Conservation (phyloP, 2,888 invertebrate species). For the Mesorhabditis belari region DNA sequence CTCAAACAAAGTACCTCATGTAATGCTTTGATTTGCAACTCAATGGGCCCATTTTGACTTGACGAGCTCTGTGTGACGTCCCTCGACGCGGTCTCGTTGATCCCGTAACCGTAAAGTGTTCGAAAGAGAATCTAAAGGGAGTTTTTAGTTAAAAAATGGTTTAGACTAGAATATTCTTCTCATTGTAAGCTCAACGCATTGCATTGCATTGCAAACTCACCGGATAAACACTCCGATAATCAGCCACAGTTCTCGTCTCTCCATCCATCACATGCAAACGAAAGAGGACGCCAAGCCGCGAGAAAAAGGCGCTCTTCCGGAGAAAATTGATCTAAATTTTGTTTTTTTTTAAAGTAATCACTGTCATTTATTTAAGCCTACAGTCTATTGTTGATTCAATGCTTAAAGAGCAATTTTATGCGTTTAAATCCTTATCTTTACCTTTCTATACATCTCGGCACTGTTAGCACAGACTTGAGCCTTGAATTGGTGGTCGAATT, state of each 20-base stretch:
- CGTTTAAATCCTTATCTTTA: too few species aligned
- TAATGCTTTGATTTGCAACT: constrained; percentile 71
- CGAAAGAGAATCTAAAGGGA: constrained; percentile 78
- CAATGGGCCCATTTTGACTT: too few species aligned
- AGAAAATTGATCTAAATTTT: constrained; percentile 65
- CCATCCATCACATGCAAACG: constrained; percentile 43
- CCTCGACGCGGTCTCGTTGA: constrained; percentile 68
- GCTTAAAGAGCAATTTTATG: too few species aligned
- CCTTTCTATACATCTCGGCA: constrained; percentile 43
- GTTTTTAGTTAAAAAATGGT: not conserved
- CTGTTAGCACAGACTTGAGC: constrained; percentile 44
- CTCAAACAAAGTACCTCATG: too few species aligned
- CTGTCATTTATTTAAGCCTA: not conserved
- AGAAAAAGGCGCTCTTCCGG: constrained; percentile 89
- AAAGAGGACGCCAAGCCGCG: constrained; percentile 73
- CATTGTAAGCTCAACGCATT: too few species aligned
- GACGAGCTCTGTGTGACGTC: constrained; percentile 45
- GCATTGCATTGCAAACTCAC: constrained; percentile 17
- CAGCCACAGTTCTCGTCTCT: constrained; percentile 25
- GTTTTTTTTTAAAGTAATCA: not conserved
- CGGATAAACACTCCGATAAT: constrained; percentile 37
- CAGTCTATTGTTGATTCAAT: too few species aligned
- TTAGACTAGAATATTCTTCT: not conserved
- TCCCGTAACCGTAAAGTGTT: constrained; percentile 81
- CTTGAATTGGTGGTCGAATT: constrained; percentile 45